Evolutionary conservation across 2,888 invertebrate genomes (phyloP).

Genomic region (Paralinhomoeus sp.): DNA sequence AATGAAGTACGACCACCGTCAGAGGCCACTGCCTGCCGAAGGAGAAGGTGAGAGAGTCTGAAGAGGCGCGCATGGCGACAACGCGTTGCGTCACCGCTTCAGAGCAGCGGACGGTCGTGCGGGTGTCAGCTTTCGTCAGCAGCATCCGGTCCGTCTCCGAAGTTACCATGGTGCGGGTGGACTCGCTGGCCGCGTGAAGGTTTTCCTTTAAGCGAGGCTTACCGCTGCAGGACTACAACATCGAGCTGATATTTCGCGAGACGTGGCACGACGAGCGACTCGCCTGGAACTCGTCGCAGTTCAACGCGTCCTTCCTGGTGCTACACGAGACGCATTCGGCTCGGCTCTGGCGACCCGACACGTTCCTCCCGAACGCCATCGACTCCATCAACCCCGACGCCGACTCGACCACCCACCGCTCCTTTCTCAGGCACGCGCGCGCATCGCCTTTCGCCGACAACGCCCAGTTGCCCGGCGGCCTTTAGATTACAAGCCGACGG

Average conservation of each 20-base stretch:
- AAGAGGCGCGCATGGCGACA: too few species aligned
- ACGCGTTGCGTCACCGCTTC: too few species aligned
- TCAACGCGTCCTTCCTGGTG: slow-evolving; percentile 13
- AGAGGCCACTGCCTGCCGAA: slow-evolving; percentile 19
- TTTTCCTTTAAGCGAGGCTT: too few species aligned
- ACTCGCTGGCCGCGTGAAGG: too few species aligned
- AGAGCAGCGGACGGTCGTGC: slow-evolving; percentile 10
- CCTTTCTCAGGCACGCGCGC: slow-evolving; percentile 15
- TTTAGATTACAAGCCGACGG: slow-evolving; percentile 16
- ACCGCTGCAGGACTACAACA: slow-evolving; percentile 17
- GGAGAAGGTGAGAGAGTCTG: too few species aligned
- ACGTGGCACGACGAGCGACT: slow-evolving; percentile 17
- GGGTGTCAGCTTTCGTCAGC: slow-evolving; percentile 18
- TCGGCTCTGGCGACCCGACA: slow-evolving; percentile 23
- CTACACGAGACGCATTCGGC: slow-evolving; percentile 23
- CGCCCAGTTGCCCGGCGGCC: too few species aligned
- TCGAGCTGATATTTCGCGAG: slow-evolving; percentile 21
- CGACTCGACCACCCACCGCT: slow-evolving; percentile 20
- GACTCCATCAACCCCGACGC: slow-evolving; percentile 20
- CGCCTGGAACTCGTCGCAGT: too few species aligned
- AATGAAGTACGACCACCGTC: slow-evolving; percentile 19
- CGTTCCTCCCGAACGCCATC: slow-evolving; percentile 22
- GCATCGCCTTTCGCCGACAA: too few species aligned
- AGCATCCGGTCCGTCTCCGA: slow-evolving; percentile 22
- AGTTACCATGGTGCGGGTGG: slow-evolving; percentile 20